Conservation (phyloP, 2,888 invertebrate species). For the Microdon myrmicae region DNA sequence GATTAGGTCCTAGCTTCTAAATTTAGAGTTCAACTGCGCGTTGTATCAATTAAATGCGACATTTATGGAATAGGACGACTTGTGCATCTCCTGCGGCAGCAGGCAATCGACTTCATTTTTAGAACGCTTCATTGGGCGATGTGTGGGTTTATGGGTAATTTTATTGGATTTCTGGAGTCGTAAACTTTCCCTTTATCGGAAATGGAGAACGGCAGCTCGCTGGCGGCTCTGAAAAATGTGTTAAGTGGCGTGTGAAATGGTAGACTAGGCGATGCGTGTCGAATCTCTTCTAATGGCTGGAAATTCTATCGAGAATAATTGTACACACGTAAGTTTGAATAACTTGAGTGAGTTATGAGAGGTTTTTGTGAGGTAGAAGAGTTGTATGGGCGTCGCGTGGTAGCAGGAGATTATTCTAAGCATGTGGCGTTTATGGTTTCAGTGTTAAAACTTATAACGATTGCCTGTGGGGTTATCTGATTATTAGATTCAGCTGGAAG, state of each 20-base stretch:
- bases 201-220: conserved; percentile 8
- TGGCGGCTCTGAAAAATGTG: conserved; percentile 1
- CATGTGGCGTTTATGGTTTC: no score
- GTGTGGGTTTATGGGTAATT: conserved; percentile 32
- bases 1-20: conserved; percentile 15
- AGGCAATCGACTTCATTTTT: conserved; percentile 5
- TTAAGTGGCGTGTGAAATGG: conserved; percentile 26
- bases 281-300: conserved; percentile 28
- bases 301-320: no score
- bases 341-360: no score
- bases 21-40: conserved; percentile 17
- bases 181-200: conserved; percentile 30
- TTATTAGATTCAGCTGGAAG: no score
- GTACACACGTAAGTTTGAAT: no score
- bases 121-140: conserved; percentile 13
- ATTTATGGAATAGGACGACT: conserved; percentile 31
- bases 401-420: no score
- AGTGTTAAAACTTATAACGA: no score
- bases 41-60: conserved; percentile 28
- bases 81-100: conserved; percentile 8
- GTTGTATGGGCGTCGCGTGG: no score
- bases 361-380: no score
- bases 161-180: conserved; percentile 27
- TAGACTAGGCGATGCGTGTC: conserved; percentile 29
- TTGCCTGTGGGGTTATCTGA: no score